phyloP scores from a whole-genome alignment of 2,888 invertebrate species.

The Copidosoma aretas region DNA sequence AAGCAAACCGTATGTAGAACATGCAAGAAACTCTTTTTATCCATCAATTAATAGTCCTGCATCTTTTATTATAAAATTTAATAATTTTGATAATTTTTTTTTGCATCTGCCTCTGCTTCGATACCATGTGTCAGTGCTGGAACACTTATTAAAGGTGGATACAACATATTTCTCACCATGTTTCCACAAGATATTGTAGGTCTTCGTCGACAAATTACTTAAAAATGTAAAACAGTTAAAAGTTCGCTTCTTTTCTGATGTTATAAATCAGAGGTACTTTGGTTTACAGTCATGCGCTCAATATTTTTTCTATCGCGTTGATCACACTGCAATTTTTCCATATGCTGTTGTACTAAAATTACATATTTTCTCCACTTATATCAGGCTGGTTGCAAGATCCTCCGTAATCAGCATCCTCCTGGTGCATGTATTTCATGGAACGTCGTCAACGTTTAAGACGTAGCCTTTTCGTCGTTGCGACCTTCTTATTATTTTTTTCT shows the following conservation, averaged over 20 bases:
- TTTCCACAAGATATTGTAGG: constrained; percentile 29
- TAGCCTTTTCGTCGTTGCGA: background rate
- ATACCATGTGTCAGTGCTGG: constrained; percentile 33
- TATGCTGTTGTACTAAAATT: constrained; percentile 23
- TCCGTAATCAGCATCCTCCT: constrained; percentile 5
- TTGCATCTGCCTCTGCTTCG: constrained; percentile 36
- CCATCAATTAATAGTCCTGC: too few species aligned
- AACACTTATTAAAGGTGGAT: constrained; percentile 17
- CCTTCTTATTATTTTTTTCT: background rate
- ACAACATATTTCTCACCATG: constrained; percentile 33
- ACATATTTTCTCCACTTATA: background rate
- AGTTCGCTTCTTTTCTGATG: constrained; percentile 29
- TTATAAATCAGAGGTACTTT: constrained; percentile 35
- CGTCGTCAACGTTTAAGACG: background rate
- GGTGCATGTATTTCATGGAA: background rate
- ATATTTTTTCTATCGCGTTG: constrained; percentile 32
- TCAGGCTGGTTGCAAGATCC: constrained; percentile 8
- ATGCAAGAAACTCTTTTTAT: too few species aligned
- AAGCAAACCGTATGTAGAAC: too few species aligned
- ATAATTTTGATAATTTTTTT: too few species aligned
- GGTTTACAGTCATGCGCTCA: constrained; percentile 34
- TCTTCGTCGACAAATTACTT: constrained; percentile 27
- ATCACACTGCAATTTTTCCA: constrained; percentile 31
- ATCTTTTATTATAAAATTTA: too few species aligned
- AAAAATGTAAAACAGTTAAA: constrained; percentile 43